Percentiles rank a stretch among this genome's conserved stretches.
phyloP scores from a whole-genome alignment of 2,888 invertebrate genomes.

The Hyalella azteca region DNA sequence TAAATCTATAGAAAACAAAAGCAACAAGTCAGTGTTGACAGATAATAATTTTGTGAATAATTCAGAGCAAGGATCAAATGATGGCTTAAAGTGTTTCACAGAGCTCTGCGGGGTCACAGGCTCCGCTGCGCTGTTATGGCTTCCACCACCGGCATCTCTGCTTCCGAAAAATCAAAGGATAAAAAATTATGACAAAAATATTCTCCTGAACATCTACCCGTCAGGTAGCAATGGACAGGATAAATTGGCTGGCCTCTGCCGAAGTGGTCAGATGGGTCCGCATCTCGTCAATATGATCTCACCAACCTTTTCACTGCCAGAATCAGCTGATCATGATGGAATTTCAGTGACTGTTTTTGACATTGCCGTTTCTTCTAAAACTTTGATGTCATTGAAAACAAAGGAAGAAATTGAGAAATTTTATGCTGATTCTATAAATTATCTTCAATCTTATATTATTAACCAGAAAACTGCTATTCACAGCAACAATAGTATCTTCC shows the following conservation, averaged over 20 bases:
- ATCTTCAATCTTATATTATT: neutral
- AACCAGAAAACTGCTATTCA: neutral
- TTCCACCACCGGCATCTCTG: conserved; percentile 9
- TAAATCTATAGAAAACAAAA: neutral
- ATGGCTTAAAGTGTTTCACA: neutral
- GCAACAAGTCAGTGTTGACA: neutral
- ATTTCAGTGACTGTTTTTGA: neutral
- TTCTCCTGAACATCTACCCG: neutral
- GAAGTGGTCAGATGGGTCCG: neutral
- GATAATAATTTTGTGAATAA: neutral
- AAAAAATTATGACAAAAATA: neutral
- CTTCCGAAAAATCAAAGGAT: neutral
- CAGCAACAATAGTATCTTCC: neutral
- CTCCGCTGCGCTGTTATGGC: conserved; percentile 11
- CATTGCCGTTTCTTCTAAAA: neutral
- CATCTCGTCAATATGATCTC: neutral
- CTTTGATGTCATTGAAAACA: neutral
- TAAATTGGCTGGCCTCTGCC: neutral
- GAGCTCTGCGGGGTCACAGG: conserved; percentile 13
- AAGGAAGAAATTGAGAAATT: neutral
- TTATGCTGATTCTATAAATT: neutral
- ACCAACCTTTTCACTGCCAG: neutral
- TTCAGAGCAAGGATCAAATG: neutral
- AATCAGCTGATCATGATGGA: neutral
- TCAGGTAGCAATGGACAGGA: neutral